A percentile compares a stretch with the other conserved stretches of the same genome.
Evolutionary conservation across 1,140 invertebrate genomes (phyloP).

Genomic region (Sogatella furcifera): DNA sequence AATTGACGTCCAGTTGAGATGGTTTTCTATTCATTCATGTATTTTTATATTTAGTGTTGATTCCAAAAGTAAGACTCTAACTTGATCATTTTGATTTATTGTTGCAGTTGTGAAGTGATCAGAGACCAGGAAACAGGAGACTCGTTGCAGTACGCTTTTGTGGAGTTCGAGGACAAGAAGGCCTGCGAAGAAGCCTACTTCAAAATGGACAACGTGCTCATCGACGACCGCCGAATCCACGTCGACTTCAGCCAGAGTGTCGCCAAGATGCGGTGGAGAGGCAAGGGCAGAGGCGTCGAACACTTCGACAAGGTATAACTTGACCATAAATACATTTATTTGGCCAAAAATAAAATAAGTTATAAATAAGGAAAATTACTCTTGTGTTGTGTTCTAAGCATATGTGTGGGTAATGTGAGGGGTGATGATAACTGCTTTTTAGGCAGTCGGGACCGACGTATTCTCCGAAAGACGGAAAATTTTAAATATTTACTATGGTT

Average conservation of each 20-base stretch:
- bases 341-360: too few relatives aligned
- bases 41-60: slow-evolving; percentile 7
- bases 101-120: slow-evolving; percentile 86
- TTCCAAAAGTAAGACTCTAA: neutral
- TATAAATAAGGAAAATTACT: too few relatives aligned
- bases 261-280: slow-evolving; percentile 78
- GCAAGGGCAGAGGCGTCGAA: slow-evolving; percentile 64
- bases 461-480: too few relatives aligned
- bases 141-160: slow-evolving; percentile 97
- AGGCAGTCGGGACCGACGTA: too few relatives aligned
- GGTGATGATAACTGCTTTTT: too few relatives aligned
- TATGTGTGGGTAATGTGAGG: too few relatives aligned
- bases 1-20: too few relatives aligned
- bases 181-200: slow-evolving; percentile 98
- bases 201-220: slow-evolving; percentile 99
- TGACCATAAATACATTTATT: too few relatives aligned
- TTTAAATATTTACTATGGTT: too few relatives aligned
- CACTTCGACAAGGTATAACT: slow-evolving; percentile 26
- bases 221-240: slow-evolving; percentile 96
- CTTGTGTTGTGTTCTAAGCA: too few relatives aligned
- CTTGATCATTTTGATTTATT: slow-evolving; percentile 11
- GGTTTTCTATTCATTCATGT: neutral
- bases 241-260: slow-evolving; percentile 99
- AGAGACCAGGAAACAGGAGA: slow-evolving; percentile 85
- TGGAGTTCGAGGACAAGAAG: slow-evolving; percentile 92